phyloP scores from a whole-genome alignment of 2,888 invertebrate species.

The Myopa testacea region DNA sequence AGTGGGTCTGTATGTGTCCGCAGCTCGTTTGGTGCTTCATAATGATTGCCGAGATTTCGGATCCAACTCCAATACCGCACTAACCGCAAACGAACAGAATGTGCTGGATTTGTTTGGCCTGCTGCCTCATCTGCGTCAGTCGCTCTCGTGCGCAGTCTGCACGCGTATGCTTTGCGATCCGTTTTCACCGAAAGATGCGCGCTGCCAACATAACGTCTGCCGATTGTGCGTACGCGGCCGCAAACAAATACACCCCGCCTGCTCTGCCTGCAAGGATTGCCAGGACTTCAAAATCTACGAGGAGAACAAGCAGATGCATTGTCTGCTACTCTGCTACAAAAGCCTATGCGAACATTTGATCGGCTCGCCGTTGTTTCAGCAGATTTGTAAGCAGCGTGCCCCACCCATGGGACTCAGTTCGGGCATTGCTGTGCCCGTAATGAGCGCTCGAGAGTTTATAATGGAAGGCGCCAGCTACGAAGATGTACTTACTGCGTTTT shows the following conservation, averaged over 20 bases:
- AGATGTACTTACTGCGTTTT: conserved; percentile 79
- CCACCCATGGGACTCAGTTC: conserved; percentile 40
- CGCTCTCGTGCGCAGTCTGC: conserved; percentile 91
- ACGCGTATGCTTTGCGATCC: conserved; percentile 85
- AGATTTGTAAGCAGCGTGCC: conserved; percentile 51
- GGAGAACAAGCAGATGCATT: conserved; percentile 84
- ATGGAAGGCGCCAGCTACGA: conserved; percentile 83
- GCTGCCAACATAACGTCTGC: conserved; percentile 92
- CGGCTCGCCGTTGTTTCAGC: conserved; percentile 75
- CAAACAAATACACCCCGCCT: conserved; percentile 86
- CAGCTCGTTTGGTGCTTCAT: conserved; percentile 59
- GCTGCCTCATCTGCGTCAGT: conserved; percentile 86
- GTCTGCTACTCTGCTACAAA: conserved; percentile 88
- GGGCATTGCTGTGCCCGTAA: conserved; percentile 68
- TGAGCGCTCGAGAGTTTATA: conserved; percentile 73
- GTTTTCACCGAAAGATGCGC: conserved; percentile 80
- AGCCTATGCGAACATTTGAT: conserved; percentile 87
- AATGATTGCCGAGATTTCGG: conserved; percentile 34
- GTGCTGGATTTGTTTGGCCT: conserved; percentile 86
- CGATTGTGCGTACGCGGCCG: conserved; percentile 85
- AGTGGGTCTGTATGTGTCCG: conserved; percentile 59
- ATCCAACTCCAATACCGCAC: conserved; percentile 26
- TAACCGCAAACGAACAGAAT: conserved; percentile 71
- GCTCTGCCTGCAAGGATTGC: conserved; percentile 87
- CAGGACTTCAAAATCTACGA: conserved; percentile 82